Conservation (phyloP, 2,888 invertebrate genomes). For the Brenthis hecate region DNA sequence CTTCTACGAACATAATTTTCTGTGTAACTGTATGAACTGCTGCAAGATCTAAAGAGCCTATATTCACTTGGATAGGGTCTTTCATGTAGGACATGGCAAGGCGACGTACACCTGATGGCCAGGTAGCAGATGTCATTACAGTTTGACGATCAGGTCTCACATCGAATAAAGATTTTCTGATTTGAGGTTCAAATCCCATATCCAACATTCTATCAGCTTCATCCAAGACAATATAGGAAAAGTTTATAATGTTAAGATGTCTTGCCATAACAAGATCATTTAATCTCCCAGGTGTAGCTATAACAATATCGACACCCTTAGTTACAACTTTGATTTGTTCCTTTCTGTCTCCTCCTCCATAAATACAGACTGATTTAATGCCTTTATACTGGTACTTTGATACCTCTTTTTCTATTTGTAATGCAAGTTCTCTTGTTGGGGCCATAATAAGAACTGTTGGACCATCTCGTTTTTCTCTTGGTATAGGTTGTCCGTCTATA, state of each 20-base stretch:
- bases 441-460: slow-evolving; percentile 95
- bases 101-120: slow-evolving; percentile 94
- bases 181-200: slow-evolving; percentile 94
- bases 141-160: slow-evolving; percentile 95
- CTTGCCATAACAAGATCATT: slow-evolving; percentile 92
- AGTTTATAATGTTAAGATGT: slow-evolving; percentile 87
- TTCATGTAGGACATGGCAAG: slow-evolving; percentile 94
- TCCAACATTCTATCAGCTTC: slow-evolving; percentile 95
- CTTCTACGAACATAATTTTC: slow-evolving; percentile 87
- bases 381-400: slow-evolving; percentile 93
- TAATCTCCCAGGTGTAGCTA: slow-evolving; percentile 96
- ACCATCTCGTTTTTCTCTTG: slow-evolving; percentile 87
- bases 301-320: slow-evolving; percentile 95
- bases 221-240: slow-evolving; percentile 95
- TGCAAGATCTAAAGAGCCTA: slow-evolving; percentile 93
- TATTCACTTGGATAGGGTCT: slow-evolving; percentile 94
- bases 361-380: slow-evolving; percentile 95
- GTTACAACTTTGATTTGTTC: slow-evolving; percentile 89
- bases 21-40: slow-evolving; percentile 95
- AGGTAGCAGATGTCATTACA: slow-evolving; percentile 98
- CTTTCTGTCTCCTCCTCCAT: slow-evolving; percentile 93
- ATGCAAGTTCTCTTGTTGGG: slow-evolving; percentile 95
- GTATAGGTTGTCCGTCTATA: slow-evolving; percentile 92
- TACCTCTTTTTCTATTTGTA: slow-evolving; percentile 96
- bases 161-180: slow-evolving; percentile 90